phyloP scores from a whole-genome alignment of 1,140 invertebrate species.

The Trichonephila clavata region DNA sequence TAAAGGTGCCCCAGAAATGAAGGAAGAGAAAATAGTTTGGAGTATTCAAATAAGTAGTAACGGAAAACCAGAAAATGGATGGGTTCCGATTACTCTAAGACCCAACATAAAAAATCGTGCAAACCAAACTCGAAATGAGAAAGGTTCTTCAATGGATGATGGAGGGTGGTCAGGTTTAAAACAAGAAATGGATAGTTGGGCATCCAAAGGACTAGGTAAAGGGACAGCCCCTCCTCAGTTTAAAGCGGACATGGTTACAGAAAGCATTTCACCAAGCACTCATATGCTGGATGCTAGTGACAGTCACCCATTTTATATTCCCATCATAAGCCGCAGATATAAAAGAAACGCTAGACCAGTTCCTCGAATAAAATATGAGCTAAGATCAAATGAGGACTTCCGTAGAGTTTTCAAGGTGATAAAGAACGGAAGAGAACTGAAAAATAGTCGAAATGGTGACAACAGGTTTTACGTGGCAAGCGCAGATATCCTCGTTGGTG shows the following conservation, averaged over 20 bases:
- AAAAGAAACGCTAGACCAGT: constrained; percentile 8
- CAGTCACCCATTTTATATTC: constrained; percentile 59
- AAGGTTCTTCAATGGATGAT: neutral
- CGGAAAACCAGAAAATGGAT: constrained; percentile 61
- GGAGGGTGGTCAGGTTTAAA: constrained; percentile 30
- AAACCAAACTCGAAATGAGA: neutral
- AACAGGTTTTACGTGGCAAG: constrained; percentile 55
- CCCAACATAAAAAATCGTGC: constrained; percentile 4
- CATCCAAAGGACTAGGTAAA: neutral
- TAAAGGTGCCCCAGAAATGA: constrained; percentile 53
- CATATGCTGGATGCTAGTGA: constrained; percentile 33
- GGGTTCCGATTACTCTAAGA: constrained; percentile 64
- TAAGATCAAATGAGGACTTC: neutral
- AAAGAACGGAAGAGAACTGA: neutral
- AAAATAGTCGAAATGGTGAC: neutral
- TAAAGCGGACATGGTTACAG: neutral
- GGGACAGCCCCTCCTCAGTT: neutral
- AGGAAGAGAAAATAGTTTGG: constrained; percentile 69
- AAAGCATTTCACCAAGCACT: neutral
- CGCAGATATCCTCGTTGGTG: constrained; percentile 43
- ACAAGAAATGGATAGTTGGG: constrained; percentile 26
- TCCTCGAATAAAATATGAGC: neutral
- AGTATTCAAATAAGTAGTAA: constrained; percentile 64
- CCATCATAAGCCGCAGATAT: neutral
- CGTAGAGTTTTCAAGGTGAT: constrained; percentile 13